phyloP scores from a whole-genome alignment of 2,797 vertebrate genomes.

The Eurystomus glaucurus region DNA sequence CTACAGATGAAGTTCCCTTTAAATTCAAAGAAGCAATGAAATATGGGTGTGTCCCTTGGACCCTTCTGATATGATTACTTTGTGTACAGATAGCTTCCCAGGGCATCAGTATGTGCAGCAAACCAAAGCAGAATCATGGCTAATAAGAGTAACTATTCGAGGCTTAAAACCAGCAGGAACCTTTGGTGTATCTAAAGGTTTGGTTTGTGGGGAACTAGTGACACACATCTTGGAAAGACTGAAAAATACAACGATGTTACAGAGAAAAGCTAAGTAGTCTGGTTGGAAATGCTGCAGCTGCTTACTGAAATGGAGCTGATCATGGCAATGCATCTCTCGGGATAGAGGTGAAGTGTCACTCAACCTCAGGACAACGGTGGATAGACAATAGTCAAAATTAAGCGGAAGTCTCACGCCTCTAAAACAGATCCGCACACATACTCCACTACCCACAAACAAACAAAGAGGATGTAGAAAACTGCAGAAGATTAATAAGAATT shows the following conservation, averaged over 20 bases:
- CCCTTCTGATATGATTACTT: neutral
- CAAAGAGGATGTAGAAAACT: neutral
- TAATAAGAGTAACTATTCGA: neutral
- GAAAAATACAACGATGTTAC: neutral
- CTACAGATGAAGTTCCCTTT: accelerated
- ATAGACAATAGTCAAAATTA: neutral
- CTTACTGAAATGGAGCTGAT: neutral
- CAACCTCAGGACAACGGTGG: neutral
- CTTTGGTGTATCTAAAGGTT: neutral
- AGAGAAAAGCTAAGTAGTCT: neutral
- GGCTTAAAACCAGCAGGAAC: neutral
- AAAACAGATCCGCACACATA: neutral
- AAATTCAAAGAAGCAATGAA: neutral
- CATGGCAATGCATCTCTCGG: neutral
- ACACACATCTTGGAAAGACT: neutral
- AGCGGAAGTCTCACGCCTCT: neutral
- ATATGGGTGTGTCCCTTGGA: accelerated
- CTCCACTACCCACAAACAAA: neutral
- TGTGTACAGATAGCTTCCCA: neutral
- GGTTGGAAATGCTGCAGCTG: neutral
- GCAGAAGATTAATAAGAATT: neutral
- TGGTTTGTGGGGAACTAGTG: neutral
- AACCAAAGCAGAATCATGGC: neutral
- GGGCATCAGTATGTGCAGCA: neutral
- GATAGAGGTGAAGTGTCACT: neutral